phyloP scores from a whole-genome alignment of 2,797 vertebrate genomes.

The Chaunax sp. region DNA sequence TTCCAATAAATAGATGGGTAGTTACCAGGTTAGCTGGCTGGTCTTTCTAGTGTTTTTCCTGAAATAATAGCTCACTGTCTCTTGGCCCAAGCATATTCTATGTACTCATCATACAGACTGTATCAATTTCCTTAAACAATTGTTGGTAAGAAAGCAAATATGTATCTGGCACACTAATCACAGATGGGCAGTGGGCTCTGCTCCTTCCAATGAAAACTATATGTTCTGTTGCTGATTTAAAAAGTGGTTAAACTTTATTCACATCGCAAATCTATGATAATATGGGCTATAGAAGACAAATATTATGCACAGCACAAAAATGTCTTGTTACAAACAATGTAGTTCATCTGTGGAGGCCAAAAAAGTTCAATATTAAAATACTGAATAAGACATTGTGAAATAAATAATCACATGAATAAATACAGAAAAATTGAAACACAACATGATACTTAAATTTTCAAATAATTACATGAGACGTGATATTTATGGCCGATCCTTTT shows the following conservation, averaged over 20 bases:
- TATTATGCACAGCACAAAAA: neutral
- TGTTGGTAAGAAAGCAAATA: neutral
- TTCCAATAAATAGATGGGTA: too few relatives aligned
- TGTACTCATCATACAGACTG: neutral
- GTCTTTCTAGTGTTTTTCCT: too few relatives aligned
- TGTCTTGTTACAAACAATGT: neutral
- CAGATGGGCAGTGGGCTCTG: neutral
- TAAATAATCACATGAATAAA: conserved; percentile 6
- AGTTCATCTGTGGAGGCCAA: neutral
- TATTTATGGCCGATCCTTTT: neutral
- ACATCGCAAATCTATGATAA: conserved; percentile 16
- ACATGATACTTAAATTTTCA: neutral
- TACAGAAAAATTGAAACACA: neutral
- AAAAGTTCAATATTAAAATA: neutral
- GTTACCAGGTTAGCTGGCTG: neutral
- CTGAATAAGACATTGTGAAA: neutral
- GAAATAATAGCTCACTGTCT: too few relatives aligned
- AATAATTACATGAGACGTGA: neutral
- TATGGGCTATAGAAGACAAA: conserved; percentile 17
- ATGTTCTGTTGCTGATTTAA: neutral
- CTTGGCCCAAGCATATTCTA: neutral
- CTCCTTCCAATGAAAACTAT: neutral
- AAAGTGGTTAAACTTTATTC: conserved; percentile 52
- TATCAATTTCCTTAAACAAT: neutral
- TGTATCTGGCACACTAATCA: neutral